A percentile compares a stretch with the other conserved stretches of the same genome.
Evolutionary conservation across 2,888 invertebrate genomes (phyloP).

Genomic region (Polymixis flavicincta): DNA sequence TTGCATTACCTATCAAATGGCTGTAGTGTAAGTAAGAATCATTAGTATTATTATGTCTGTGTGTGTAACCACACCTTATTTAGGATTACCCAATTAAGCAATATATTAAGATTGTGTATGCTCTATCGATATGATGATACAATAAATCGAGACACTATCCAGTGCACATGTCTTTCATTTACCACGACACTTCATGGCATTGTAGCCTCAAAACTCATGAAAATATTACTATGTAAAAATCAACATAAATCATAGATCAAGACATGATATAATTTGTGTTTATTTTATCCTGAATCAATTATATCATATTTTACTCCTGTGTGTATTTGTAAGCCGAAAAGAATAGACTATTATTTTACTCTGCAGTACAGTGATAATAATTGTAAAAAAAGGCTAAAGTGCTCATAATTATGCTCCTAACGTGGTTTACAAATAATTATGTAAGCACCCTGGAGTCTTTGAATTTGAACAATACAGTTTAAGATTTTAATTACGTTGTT

Average conservation of each 20-base stretch:
- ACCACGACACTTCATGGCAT: no score
- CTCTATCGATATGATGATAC: no score
- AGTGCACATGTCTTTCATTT: no score
- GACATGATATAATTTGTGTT: neutral
- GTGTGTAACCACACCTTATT: no score
- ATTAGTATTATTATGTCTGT: no score
- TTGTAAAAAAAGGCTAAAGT: neutral
- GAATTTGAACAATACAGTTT: neutral
- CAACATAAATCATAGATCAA: neutral
- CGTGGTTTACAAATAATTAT: neutral
- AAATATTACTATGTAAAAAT: slow-evolving; percentile 1
- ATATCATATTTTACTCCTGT: neutral
- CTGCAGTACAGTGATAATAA: neutral
- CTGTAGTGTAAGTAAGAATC: no score
- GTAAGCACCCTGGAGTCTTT: neutral
- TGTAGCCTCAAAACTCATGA: neutral
- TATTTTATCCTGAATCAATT: neutral
- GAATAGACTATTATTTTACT: neutral
- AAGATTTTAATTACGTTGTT: neutral
- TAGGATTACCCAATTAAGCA: no score
- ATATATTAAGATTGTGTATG: no score
- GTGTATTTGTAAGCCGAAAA: neutral
- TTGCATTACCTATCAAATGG: neutral
- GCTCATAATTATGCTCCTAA: no score
- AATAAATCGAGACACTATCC: no score